Percentiles rank a stretch among this genome's conserved stretches.
Conservation (phyloP, 2,888 invertebrate species). For the Bibio marci region DNA sequence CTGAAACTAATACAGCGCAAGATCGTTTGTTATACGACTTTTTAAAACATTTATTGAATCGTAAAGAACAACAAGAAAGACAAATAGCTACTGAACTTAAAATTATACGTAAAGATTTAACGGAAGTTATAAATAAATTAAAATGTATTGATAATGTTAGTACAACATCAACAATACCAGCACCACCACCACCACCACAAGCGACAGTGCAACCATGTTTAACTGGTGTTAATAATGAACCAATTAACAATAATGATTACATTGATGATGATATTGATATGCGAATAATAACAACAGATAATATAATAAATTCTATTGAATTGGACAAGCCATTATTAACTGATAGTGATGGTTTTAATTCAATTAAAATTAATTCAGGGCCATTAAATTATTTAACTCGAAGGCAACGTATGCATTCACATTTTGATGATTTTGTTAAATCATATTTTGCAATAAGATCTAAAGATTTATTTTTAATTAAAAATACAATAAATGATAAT, state of each 20-base stretch:
- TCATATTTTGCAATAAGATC: slow-evolving; percentile 68
- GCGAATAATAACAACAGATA: no score
- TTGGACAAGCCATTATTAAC: neutral
- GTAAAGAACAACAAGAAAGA: slow-evolving; percentile 48
- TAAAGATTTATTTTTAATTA: slow-evolving; percentile 55
- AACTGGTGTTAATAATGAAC: no score
- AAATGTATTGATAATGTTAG: slow-evolving; percentile 9
- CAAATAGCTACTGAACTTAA: slow-evolving; percentile 52
- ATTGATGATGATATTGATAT: neutral
- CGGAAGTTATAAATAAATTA: slow-evolving; percentile 49
- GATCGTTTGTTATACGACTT: slow-evolving; percentile 72
- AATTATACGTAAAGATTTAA: slow-evolving; percentile 57
- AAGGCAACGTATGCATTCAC: slow-evolving; percentile 59
- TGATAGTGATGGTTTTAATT: slow-evolving; percentile 6
- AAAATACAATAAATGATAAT: no score
- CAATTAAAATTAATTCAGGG: neutral
- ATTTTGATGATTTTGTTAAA: slow-evolving; percentile 79
- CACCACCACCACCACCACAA: slow-evolving; percentile 8
- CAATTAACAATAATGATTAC: neutral
- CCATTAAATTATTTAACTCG: slow-evolving; percentile 43
- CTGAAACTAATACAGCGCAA: slow-evolving; percentile 63
- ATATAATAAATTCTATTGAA: no score
- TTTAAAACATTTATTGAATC: slow-evolving; percentile 53
- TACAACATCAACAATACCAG: slow-evolving; percentile 7
- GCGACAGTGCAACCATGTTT: neutral